A percentile compares a stretch with the other conserved stretches of the same genome.
Evolutionary conservation across 2,888 invertebrate genomes (phyloP).

Genomic region (Amiota minor): DNA sequence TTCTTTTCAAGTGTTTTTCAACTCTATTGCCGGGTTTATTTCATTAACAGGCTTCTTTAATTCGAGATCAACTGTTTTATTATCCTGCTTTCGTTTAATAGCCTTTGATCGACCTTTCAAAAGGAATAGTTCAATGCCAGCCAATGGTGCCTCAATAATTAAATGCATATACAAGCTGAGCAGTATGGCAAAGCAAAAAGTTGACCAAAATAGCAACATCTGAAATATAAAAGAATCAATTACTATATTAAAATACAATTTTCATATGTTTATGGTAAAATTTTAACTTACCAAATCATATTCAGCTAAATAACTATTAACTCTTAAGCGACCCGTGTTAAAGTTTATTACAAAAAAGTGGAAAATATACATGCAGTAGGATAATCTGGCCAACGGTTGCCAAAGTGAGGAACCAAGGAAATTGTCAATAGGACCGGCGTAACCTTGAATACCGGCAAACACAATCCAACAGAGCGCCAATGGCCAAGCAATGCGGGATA

Average conservation of each 20-base stretch:
- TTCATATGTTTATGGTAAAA: background rate
- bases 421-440: conserved; percentile 60
- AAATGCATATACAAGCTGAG: background rate
- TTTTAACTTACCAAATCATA: conserved; percentile 57
- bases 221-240: background rate
- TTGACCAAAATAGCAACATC: background rate
- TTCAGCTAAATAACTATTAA: conserved; percentile 56
- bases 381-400: conserved; percentile 63
- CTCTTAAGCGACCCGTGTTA: conserved; percentile 50
- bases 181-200: background rate
- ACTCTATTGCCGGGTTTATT: background rate
- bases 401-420: conserved; percentile 62
- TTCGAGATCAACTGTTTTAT: too few relatives aligned
- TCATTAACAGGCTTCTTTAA: background rate
- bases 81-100: background rate
- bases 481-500: conserved; percentile 65
- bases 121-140: background rate
- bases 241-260: background rate
- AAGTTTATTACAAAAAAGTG: conserved; percentile 59
- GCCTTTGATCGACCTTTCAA: background rate
- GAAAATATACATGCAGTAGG: conserved; percentile 64
- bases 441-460: conserved; percentile 62
- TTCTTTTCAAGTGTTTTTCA: background rate
- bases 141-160: conserved; percentile 10
- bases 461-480: conserved; percentile 62